Conservation (phyloP, 2,797 vertebrate species). For the Bradypodion pumilum region DNA sequence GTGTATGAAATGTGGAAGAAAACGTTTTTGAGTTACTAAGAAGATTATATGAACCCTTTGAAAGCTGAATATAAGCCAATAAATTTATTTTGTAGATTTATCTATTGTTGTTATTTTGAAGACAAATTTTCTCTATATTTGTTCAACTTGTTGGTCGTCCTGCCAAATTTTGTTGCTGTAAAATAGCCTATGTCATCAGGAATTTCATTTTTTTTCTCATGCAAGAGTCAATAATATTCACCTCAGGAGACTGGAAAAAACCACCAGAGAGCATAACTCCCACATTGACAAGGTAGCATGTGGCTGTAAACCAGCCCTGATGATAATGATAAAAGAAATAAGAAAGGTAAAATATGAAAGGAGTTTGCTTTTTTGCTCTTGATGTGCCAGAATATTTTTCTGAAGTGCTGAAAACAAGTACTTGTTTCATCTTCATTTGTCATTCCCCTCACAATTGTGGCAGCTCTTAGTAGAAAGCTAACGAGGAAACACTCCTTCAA, state of each 20-base stretch:
- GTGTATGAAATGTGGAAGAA: no score
- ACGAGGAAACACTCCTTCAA: background rate
- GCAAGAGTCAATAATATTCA: background rate
- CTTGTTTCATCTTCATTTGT: conserved; percentile 1
- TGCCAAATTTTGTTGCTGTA: no score
- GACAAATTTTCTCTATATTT: no score
- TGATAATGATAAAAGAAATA: background rate
- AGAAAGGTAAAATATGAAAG: background rate
- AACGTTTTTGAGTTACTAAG: no score
- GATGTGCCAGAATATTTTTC: background rate
- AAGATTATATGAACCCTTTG: no score
- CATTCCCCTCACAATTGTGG: conserved; percentile 4
- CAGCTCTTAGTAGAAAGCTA: background rate
- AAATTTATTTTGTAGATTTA: no score
- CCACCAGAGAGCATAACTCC: background rate
- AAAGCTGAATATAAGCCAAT: no score
- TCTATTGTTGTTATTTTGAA: no score
- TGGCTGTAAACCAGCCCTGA: background rate
- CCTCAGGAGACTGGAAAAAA: background rate
- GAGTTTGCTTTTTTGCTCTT: background rate
- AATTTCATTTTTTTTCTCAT: background rate
- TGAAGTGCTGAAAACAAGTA: background rate
- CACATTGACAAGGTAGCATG: background rate
- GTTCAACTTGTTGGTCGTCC: no score
- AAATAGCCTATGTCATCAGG: background rate